Percentiles rank a stretch among this genome's conserved stretches.
Conservation (phyloP, 2,888 invertebrate genomes). For the Philonicus albiceps region DNA sequence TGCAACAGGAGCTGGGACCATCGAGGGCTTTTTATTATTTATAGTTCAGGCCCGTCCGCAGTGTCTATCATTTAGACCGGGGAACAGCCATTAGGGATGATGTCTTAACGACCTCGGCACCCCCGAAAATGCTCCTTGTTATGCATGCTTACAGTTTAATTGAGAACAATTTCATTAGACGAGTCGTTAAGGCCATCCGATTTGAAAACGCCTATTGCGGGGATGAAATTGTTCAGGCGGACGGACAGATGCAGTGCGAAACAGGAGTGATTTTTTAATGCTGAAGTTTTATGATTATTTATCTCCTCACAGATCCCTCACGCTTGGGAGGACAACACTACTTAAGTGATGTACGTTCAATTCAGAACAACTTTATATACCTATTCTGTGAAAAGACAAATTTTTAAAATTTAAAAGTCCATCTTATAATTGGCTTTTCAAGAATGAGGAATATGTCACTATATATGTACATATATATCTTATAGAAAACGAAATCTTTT, state of each 20-base stretch:
- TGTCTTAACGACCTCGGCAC: conserved; percentile 41
- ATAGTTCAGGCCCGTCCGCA: conserved; percentile 3
- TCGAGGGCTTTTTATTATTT: conserved; percentile 46
- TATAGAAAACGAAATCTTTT: no score
- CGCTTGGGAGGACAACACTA: neutral
- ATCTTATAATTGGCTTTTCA: no score
- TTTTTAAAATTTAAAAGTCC: no score
- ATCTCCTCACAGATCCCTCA: neutral
- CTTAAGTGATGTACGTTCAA: neutral
- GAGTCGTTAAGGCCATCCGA: conserved; percentile 42
- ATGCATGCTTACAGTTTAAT: conserved; percentile 47
- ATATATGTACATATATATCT: no score
- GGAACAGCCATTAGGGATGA: neutral
- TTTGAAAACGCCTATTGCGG: conserved; percentile 36
- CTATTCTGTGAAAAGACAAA: neutral
- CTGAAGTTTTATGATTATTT: conserved; percentile 16
- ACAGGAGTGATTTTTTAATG: neutral
- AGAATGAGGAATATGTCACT: no score
- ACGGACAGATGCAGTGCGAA: conserved; percentile 22
- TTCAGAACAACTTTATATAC: neutral
- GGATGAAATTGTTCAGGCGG: conserved; percentile 43
- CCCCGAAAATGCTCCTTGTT: conserved; percentile 41
- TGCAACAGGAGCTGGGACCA: conserved; percentile 15
- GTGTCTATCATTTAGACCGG: neutral
- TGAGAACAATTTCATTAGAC: conserved; percentile 49